These are phyloP conservation scores for Anhinga rufa DNA, from an alignment of 2,113 vertebrate species.

Conservation along the genomic window DNA sequence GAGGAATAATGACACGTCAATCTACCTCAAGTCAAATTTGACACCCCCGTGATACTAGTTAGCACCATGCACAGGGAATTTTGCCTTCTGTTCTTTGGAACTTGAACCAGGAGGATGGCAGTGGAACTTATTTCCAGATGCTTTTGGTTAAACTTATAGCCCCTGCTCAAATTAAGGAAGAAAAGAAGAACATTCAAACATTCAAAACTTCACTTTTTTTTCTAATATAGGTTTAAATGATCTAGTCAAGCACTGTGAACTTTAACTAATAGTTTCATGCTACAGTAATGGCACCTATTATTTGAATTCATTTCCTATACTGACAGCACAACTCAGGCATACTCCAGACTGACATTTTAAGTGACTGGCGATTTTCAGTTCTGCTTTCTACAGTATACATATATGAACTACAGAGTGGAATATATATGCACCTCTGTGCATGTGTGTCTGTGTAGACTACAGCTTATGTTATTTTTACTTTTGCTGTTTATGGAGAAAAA, in stretches of 20 bases:
- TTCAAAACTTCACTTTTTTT: not conserved
- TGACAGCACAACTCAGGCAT: slow-evolving; percentile 38
- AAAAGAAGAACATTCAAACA: not conserved
- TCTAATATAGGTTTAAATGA: slow-evolving; percentile 43
- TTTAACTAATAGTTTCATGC: slow-evolving; percentile 57
- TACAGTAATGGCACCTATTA: slow-evolving; percentile 51
- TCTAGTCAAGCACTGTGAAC: slow-evolving; percentile 50
- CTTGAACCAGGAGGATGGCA: not conserved
- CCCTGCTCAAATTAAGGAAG: not conserved
- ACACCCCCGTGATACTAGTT: slow-evolving; percentile 13
- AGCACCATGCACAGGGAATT: not conserved
- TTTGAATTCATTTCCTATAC: slow-evolving; percentile 41
- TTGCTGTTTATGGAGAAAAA: not conserved
- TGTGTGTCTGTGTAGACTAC: not conserved
- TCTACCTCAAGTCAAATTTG: slow-evolving; percentile 28
- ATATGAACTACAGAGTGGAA: not conserved
- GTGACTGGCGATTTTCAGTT: slow-evolving; percentile 36
- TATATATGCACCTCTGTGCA: not conserved
- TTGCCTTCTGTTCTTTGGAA: not conserved
- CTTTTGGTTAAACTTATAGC: slow-evolving; percentile 10
- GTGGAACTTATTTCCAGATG: slow-evolving; percentile 22
- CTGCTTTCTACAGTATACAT: not conserved
- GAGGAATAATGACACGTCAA: slow-evolving; percentile 46
- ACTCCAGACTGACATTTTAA: slow-evolving; percentile 45
- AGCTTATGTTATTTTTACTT: not conserved